Evolutionary conservation across 2,888 invertebrate species (phyloP), one percentile per base, ranked within the genome.

Genomic region (Cheilosia soror): DNA sequence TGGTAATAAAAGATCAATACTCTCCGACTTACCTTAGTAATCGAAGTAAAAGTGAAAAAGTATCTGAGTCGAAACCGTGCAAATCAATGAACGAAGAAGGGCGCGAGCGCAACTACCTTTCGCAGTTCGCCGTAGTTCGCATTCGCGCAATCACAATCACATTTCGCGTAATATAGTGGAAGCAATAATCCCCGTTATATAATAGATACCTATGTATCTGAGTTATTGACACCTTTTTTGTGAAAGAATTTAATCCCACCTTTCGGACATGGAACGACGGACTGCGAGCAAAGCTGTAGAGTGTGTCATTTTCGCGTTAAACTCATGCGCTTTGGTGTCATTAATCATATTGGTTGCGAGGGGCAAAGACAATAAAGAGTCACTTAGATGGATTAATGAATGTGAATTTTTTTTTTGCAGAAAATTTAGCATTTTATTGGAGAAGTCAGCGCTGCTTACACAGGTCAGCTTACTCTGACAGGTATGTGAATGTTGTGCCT

Each of bases 1-100:
- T 72, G 72, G 78, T 66, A 62, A 72, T 73, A 55, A 79, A 62
- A 83, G 78, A 79, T 79, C 83, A 83, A 83, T 83, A 78, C 62
- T 63, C 79, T 63, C 60, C 51, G 25, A 57, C 15, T 25, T 31
- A 31, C 31, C 42, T 25, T 20, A 20, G 20, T 20, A 20, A 20
- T 58, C 13, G 51, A 71, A 72, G 83, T 83, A 79, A 83, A 79
- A 79, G 79, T 83, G 83, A 78, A 78, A 73, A 82, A 72, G 71
- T 82, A 77, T 82, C 81, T 62, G 27, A 15, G 15, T 51, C 37
- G 13, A 5, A 5, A 13, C 44, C 40, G 5, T 37, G 53, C 53
- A 58, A 63, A 65, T 72, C 72, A 63, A 72, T 79, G 73, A 60
- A 66, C 60, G 62, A 68, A 75, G 55, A 80, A 75, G 80, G 75